Evolutionary conservation across 1,140 invertebrate genomes (phyloP).

Genomic region (Nebria ingens): DNA sequence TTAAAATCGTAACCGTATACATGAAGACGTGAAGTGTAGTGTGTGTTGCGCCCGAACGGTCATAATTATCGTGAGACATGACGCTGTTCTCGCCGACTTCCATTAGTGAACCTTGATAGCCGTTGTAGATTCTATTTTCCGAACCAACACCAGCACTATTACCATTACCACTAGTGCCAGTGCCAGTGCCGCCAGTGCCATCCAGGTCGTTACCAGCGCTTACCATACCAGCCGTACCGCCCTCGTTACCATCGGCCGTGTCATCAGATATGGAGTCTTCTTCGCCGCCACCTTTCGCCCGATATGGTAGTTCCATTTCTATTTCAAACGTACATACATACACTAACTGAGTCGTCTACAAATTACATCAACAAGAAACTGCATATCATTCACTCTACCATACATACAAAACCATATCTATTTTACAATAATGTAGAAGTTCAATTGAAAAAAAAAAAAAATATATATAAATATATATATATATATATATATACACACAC

Average conservation of each 20-base stretch:
- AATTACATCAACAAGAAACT: too few species aligned
- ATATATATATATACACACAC: too few species aligned
- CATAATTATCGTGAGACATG: not conserved
- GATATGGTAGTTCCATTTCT: slow-evolving; percentile 1
- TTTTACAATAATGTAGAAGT: too few species aligned
- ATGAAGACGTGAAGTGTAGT: not conserved
- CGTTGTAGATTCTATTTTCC: not conserved
- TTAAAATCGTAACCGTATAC: not conserved
- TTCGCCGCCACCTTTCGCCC: not conserved
- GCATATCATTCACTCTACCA: too few species aligned
- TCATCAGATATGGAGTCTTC: not conserved
- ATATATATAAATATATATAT: too few species aligned
- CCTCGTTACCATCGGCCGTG: not conserved
- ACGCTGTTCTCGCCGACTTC: not conserved
- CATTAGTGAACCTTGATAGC: not conserved
- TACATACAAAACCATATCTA: too few species aligned
- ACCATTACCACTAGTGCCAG: too few species aligned
- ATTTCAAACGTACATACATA: not conserved
- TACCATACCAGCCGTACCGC: not conserved
- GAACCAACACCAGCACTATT: not conserved
- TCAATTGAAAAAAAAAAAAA: too few species aligned
- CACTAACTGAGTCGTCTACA: too few species aligned
- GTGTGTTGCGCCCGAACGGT: not conserved
- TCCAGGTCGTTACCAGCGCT: not conserved
- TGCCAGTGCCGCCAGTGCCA: not conserved